phyloP scores from a whole-genome alignment of 2,113 vertebrate species.

The Pterocles gutturalis region DNA sequence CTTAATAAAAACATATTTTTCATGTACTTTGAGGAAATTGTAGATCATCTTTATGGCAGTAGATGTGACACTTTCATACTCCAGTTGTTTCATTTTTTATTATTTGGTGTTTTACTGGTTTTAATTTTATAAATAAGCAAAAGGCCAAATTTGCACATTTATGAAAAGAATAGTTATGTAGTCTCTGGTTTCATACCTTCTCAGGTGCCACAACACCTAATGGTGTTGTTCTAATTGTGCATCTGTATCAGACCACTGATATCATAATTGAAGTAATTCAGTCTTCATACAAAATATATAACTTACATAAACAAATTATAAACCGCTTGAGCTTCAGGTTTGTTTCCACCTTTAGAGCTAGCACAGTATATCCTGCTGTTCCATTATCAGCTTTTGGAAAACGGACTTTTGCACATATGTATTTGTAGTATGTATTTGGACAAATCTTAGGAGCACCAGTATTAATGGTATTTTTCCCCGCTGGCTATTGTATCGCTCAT shows the following conservation, averaged over 20 bases:
- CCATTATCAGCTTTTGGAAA: background rate
- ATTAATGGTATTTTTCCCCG: background rate
- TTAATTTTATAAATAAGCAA: background rate
- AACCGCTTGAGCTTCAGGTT: background rate
- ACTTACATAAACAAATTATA: background rate
- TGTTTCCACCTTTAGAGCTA: background rate
- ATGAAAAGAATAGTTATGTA: background rate
- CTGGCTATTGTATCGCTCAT: background rate
- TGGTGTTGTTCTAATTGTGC: background rate
- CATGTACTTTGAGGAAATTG: background rate
- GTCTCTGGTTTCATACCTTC: background rate
- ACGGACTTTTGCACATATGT: background rate
- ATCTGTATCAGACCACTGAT: background rate
- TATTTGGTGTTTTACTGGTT: background rate
- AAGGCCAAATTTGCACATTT: background rate
- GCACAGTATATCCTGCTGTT: background rate
- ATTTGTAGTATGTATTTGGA: background rate
- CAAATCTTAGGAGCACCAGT: rapidly evolving
- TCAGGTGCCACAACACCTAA: background rate
- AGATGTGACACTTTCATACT: background rate
- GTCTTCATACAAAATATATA: background rate
- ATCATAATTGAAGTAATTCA: background rate
- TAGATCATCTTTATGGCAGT: background rate
- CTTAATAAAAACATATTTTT: background rate
- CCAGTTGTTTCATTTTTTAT: background rate